Evolutionary conservation across 2,888 invertebrate species (phyloP).

Genomic region (Thalpophila matura): DNA sequence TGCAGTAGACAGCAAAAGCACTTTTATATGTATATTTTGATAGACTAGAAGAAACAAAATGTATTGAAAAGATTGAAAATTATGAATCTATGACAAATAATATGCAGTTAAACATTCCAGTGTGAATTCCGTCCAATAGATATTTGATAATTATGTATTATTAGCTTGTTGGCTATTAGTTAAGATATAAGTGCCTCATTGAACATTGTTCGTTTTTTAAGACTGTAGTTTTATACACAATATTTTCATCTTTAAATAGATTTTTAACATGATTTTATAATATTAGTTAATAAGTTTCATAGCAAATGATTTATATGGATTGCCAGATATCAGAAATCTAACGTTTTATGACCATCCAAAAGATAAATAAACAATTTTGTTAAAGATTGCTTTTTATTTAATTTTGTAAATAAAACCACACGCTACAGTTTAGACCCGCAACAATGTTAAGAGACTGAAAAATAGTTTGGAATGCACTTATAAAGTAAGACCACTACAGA

Average conservation of each 20-base stretch:
- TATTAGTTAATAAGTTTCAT: not conserved
- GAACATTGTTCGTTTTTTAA: constrained; percentile 33
- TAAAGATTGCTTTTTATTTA: not conserved
- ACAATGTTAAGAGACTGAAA: no score
- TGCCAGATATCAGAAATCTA: not conserved
- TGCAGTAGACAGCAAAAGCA: constrained; percentile 20
- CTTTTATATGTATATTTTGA: not conserved
- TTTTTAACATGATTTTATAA: constrained; percentile 23
- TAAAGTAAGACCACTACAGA: no score
- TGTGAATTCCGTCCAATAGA: constrained; percentile 42
- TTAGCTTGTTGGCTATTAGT: constrained; percentile 26
- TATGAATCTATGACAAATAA: not conserved
- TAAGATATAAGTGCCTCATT: constrained; percentile 32
- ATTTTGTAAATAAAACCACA: no score
- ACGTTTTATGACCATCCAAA: constrained; percentile 4
- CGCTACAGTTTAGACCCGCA: no score
- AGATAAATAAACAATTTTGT: constrained; percentile 30
- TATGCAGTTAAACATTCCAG: constrained; percentile 15
- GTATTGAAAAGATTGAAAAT: no score
- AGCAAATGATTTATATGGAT: constrained; percentile 5
- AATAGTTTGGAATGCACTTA: no score
- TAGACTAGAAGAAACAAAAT: no score
- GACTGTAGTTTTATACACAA: constrained; percentile 40
- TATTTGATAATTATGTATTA: constrained; percentile 29
- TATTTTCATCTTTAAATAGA: constrained; percentile 30